Evolutionary conservation across 1,140 invertebrate species (phyloP).

Genomic region (Cryptotermes secundus): DNA sequence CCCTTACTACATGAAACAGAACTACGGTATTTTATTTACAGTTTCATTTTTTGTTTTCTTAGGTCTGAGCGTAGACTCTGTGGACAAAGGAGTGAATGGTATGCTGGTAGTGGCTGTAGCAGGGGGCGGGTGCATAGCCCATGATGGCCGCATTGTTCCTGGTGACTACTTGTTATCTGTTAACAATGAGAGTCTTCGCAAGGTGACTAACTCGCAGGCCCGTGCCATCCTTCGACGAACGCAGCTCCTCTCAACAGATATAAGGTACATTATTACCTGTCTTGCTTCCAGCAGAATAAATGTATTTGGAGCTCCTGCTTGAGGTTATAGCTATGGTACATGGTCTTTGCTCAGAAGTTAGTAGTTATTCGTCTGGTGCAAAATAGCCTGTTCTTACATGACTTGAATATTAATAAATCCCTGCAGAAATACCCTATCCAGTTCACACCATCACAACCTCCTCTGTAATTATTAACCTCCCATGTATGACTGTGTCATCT

Average conservation of each 20-base stretch:
- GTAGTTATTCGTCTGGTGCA: too few species aligned
- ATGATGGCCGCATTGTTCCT: constrained; percentile 58
- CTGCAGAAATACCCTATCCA: too few species aligned
- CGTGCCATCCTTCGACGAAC: constrained; percentile 61
- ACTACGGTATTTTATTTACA: background rate
- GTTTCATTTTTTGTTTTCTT: constrained; percentile 34
- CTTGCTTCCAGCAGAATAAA: too few species aligned
- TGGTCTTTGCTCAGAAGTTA: too few species aligned
- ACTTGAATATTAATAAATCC: too few species aligned
- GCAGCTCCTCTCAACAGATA: constrained; percentile 54
- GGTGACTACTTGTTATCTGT: constrained; percentile 55
- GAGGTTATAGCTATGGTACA: too few species aligned
- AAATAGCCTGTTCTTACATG: too few species aligned
- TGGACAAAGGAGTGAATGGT: constrained; percentile 65
- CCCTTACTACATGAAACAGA: background rate
- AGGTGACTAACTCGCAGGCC: constrained; percentile 62
- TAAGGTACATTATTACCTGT: constrained; percentile 41
- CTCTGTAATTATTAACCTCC: too few species aligned
- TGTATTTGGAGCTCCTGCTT: too few species aligned
- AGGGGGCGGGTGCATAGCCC: constrained; percentile 54
- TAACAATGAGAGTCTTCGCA: constrained; percentile 65
- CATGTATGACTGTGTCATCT: too few species aligned
- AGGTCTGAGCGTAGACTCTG: constrained; percentile 58
- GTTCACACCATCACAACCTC: too few species aligned
- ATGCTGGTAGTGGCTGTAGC: constrained; percentile 59